Evolutionary conservation across 2,797 vertebrate genomes (phyloP).

Genomic region (Diglossa cyanea): DNA sequence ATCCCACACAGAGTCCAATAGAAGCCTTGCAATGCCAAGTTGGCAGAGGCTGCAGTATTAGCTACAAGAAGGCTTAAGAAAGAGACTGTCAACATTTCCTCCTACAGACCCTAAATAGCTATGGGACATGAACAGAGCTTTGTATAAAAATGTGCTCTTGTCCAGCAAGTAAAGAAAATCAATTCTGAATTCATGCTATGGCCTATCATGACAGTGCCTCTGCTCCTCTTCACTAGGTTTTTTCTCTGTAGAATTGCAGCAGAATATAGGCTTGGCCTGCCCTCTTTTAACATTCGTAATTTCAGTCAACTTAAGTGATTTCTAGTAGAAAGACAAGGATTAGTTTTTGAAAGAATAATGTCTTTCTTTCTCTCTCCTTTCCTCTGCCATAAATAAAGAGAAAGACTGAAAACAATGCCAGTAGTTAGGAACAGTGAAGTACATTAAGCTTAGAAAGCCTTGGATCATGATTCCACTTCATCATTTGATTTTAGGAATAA

Average conservation of each 20-base stretch:
- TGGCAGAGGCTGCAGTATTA: conserved; percentile 64
- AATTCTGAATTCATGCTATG: conserved; percentile 30
- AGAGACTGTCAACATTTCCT: conserved; percentile 72
- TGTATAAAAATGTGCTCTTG: conserved; percentile 58
- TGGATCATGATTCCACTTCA: neutral
- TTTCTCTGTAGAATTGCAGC: neutral
- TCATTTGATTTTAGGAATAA: neutral
- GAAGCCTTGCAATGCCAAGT: conserved; percentile 51
- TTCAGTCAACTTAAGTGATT: neutral
- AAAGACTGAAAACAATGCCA: neutral
- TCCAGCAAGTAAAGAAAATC: conserved; percentile 53
- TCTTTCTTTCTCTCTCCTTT: neutral
- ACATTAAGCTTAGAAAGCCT: neutral
- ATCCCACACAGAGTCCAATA: conserved; percentile 51
- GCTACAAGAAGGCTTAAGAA: conserved; percentile 70
- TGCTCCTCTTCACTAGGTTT: neutral
- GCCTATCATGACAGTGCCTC: neutral
- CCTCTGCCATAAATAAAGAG: neutral
- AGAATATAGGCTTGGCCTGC: neutral
- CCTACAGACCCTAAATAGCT: conserved; percentile 60
- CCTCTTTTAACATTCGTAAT: neutral
- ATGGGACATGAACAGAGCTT: conserved; percentile 62
- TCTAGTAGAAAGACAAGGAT: neutral
- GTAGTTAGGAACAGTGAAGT: neutral
- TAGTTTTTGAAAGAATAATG: neutral